Conservation (phyloP, 2,113 vertebrate species). For the Alexandromys fortis region DNA sequence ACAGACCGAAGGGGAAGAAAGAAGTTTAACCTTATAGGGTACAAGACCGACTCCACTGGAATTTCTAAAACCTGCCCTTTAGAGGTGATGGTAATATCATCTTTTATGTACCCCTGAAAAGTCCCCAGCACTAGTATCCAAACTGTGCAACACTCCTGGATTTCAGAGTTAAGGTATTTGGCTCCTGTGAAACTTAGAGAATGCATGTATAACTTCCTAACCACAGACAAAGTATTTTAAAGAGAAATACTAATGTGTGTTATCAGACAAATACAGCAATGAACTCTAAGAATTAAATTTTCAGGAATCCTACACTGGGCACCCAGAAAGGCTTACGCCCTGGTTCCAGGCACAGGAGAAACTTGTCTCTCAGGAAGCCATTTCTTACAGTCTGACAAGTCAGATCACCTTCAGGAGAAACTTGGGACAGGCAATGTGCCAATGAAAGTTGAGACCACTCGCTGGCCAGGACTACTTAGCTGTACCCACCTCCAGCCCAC, state of each 20-base stretch:
- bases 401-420: background rate
- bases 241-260: background rate
- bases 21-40: background rate
- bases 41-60: background rate
- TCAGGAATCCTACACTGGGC: background rate
- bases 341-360: background rate
- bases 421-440: background rate
- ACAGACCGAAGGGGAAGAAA: background rate
- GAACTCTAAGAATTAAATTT: background rate
- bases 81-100: background rate
- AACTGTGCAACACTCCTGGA: background rate
- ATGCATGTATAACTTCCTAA: background rate
- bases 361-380: background rate
- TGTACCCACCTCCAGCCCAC: background rate
- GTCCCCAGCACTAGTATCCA: background rate
- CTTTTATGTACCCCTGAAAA: background rate
- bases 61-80: slow-evolving; percentile 1
- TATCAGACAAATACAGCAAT: background rate
- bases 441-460: background rate
- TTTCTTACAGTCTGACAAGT: background rate
- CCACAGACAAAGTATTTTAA: background rate
- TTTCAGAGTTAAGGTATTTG: slow-evolving; percentile 16
- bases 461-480: background rate
- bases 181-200: background rate
- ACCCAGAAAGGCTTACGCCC: background rate